These are phyloP conservation scores for Clarias laeviceps DNA, from an alignment of 2,797 vertebrate species.

Conservation along the genomic window DNA sequence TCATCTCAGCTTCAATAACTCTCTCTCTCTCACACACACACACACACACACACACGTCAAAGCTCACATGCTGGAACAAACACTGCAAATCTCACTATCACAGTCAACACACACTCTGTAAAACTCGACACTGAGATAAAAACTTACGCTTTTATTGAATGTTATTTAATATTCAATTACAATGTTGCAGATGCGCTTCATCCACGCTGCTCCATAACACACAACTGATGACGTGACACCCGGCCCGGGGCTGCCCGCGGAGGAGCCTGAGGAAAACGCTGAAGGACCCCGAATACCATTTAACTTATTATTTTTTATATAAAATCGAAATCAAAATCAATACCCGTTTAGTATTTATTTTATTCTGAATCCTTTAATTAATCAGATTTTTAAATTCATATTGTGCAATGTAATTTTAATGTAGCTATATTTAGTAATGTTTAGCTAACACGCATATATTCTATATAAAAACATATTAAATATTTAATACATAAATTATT, in stretches of 20 bases:
- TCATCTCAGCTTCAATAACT: neutral
- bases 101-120: no score
- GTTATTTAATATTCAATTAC: neutral
- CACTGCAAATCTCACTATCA: neutral
- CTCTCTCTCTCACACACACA: no score
- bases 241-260: constrained; percentile 33
- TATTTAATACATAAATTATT: neutral
- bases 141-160: neutral
- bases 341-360: no score
- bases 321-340: no score
- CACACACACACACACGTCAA: neutral
- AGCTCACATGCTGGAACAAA: neutral
- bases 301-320: no score
- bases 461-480: neutral
- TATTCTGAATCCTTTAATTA: no score
- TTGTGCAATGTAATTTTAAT: neutral
- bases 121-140: neutral
- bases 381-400: neutral
- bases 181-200: neutral
- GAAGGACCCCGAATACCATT: constrained; percentile 26
- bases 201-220: constrained; percentile 62
- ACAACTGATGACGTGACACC: constrained; percentile 76
- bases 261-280: constrained; percentile 36
- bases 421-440: neutral
- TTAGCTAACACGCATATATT: neutral